Evolutionary conservation across 2,797 vertebrate species (phyloP).

Genomic region (Orientallactaga sibirica): DNA sequence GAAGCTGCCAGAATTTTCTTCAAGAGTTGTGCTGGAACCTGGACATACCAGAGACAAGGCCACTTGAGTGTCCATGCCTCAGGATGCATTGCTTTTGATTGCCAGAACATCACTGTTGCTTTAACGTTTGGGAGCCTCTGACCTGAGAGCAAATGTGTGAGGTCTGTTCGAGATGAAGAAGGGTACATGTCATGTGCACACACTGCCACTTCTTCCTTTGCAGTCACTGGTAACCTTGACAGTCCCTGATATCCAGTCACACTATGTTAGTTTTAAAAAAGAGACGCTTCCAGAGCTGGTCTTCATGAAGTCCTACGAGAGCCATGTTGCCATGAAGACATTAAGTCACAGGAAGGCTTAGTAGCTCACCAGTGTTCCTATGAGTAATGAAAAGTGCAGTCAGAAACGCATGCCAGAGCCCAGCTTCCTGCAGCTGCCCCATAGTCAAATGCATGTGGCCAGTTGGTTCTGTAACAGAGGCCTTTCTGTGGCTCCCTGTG

Average conservation of each 20-base stretch:
- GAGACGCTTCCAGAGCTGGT: neutral
- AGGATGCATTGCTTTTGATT: neutral
- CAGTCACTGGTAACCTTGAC: neutral
- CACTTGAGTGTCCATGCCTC: neutral
- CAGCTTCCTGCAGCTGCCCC: neutral
- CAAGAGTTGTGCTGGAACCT: neutral
- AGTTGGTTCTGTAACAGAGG: neutral
- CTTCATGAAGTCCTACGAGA: neutral
- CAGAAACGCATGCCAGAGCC: neutral
- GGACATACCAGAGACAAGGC: neutral
- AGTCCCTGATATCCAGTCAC: neutral
- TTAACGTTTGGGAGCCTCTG: neutral
- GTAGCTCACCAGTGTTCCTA: accelerated
- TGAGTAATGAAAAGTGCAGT: neutral
- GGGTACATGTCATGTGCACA: neutral
- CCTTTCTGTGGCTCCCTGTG: neutral
- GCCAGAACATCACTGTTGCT: neutral
- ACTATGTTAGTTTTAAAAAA: neutral
- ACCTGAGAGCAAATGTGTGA: neutral
- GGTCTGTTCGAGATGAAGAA: neutral
- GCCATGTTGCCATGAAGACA: neutral
- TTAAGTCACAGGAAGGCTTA: neutral
- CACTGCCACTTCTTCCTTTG: neutral
- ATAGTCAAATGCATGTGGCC: accelerated
- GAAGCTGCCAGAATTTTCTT: neutral